Base-by-base conservation (phyloP, 53 echinoderm and acorn worm genomes). In the Patiria pectinifera region DNA sequence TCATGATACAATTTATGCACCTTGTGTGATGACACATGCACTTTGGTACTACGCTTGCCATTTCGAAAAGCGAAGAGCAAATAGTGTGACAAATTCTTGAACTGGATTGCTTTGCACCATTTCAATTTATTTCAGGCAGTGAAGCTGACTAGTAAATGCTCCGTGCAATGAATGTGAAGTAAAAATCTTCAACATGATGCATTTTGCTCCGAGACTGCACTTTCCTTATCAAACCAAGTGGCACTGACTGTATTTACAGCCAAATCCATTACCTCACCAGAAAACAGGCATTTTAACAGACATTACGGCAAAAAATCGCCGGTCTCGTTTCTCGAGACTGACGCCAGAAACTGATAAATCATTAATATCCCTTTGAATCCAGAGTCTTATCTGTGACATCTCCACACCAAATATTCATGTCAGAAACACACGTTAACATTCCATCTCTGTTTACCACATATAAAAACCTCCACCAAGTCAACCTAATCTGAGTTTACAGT, bases 1-100 rank as follows among this genome's bases (percentile, higher is more conserved):
- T 46, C n/a, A 45, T 35, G 81, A 82, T 45, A 62, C 61, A 59
- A 88, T 77, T 59, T 18, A 78, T 77, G 77, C 74, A n/a, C 74
- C 74, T 23, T 45, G 46, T 78, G 2, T 11, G 79, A 78, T 78
- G 79, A 78, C 79, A 46, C 79, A 78, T 78, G 79, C 79, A 78
- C 79, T 78, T 46, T 78, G 11, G 46, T n/a, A 45, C 10, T 78
- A 44, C 16, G 11, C 21, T 47, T 78, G 79, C 45, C 0, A 14
- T 74, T 74, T 24, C 24, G 4, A n/a, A n/a, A 74, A 53, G 74
- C 2, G 24, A 74, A 24, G 19, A n/a, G 22, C 22, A 74, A 16
- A 79, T 11, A 44, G 21, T 47, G 80, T 48, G 46, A 47, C 45
- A 79, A 46, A 48, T 76, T 13, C 11, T 79, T 44, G 11, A 79